Base-by-base conservation (phyloP, 1,140 invertebrate species). In the Drosophila pectinifera region DNA sequence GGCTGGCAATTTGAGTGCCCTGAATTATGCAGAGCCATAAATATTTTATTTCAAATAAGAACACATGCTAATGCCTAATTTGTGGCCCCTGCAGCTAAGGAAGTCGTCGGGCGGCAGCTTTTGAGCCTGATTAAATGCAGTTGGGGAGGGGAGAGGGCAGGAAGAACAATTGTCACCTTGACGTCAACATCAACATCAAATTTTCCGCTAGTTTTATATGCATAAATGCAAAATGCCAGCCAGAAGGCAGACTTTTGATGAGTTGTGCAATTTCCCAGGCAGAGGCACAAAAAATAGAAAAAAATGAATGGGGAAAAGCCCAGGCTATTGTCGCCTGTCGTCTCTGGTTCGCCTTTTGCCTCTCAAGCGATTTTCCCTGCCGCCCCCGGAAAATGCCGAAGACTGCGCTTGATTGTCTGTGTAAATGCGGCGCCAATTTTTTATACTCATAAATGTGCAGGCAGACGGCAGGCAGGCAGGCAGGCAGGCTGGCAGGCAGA, bases 121-220 rank as follows among this genome's bases (percentile, higher is more conserved):
- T 78, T 62, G 20, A 42, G 41, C 26, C 67, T 69, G 64, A 70
- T 70, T 70, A 48, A 70, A 70, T 70, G 67, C 64, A 70, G 18
- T 28, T 31, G 31, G 14, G 42, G n/a, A n/a, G 2, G 6, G n/a
- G 0, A 3, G 48, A 51, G 64, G 55, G 28, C 1, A 31, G 28
- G 28, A 31, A 31, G 48, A 61, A 54, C 84, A 84, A 89, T 89
- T 89, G 84, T 89, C 84, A 84, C 84, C 84, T 89, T 73, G 75
- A 34, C 78, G 82, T 82, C 82, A 78, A 78, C 73, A 78, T 88
- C 59, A 70, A 78, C 75, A 79, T 74, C 26, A 73, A 79, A 90
- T 90, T 90, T 85, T 81, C 69, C 73, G 74, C 85, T 80, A 86
- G 82, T 86, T 86, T 86, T 86, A 75, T 86, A 73, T 88, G 84